Evolutionary conservation across 2,797 vertebrate genomes (phyloP).

Genomic region (Enteromius afrohamiltoni): DNA sequence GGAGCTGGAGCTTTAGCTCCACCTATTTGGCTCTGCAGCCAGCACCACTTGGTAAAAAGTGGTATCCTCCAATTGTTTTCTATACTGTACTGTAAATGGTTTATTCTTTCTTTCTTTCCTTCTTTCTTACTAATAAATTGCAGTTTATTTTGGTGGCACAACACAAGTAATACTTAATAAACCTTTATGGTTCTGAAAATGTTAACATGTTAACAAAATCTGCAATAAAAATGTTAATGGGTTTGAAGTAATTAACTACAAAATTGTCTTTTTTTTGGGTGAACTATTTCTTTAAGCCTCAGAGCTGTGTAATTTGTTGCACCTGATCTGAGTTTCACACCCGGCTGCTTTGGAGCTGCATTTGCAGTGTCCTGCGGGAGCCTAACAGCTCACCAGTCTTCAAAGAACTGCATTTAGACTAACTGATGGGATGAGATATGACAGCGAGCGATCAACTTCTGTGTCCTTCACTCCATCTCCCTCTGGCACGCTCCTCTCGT

Average conservation of each 20-base stretch:
- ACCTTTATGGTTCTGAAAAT: neutral
- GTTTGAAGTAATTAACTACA: neutral
- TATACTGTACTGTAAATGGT: no score
- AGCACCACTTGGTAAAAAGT: no score
- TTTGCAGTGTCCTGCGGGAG: conserved; percentile 16
- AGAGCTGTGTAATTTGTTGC: conserved; percentile 23
- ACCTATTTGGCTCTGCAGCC: no score
- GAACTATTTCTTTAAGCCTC: conserved; percentile 26
- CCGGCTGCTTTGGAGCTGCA: conserved; percentile 7
- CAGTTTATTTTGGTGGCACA: no score
- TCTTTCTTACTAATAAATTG: no score
- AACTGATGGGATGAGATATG: conserved; percentile 27
- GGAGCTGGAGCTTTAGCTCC: no score
- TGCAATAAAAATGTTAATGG: no score
- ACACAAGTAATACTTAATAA: no score
- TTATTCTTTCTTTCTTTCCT: no score
- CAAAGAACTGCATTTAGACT: conserved; percentile 45
- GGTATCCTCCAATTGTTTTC: no score
- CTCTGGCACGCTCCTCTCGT: neutral
- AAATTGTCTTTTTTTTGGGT: neutral
- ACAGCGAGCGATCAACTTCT: conserved; percentile 22
- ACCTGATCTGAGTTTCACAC: conserved; percentile 33
- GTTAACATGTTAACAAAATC: no score
- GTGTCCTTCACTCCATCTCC: conserved; percentile 27
- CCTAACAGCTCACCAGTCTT: conserved; percentile 13